Evolutionary conservation across 2,113 vertebrate species (phyloP), one percentile per base, ranked within the genome.

Genomic region (Cairina moschata): DNA sequence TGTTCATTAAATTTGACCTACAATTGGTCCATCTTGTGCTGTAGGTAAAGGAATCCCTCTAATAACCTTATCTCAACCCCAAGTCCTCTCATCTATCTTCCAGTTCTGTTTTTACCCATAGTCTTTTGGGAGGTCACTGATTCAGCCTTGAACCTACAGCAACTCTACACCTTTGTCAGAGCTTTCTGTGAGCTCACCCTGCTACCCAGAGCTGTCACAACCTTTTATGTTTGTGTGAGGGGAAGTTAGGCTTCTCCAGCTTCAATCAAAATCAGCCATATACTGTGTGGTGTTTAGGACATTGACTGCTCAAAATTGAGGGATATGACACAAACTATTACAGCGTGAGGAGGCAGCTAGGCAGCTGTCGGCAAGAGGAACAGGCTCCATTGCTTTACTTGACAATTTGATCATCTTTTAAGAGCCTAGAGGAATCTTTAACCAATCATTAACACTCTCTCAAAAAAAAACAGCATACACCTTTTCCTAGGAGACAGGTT

Each of bases 221-320:
- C 38, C 48, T 55, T 38, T 38, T 86, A 31, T 0, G 7, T 2
- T 77, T 62, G 69, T 5, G 65, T 3, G 26, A 60, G 8, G 0
- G 1, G 59, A 85, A 73, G 86, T 36, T 3, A 46, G 31, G 10
- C 26, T 91, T 87, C 78, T 87, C 52, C 58, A 72, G 8, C 36
- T 76, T 56, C 66, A 38, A n/a, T 12, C 54, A 62, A 32, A 72
- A 52, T 25, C 38, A 87, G 38, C 18, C 52, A 29, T 20, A 13
- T 6, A 11, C 31, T 60, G 28, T 34, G 7, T 52, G 23, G 16
- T 25, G 8, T 74, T n/a, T 75, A 60, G 21, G 73, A 66, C 31
- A 52, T 42, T 13, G 56, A 75, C 60, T 86, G 11, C 34, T 63
- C 20, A 78, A 32, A 75, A 68, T 22, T 42, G 36, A 74, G 8